phyloP scores from a whole-genome alignment of 2,888 invertebrate genomes.

The Quadroppia sp. region DNA sequence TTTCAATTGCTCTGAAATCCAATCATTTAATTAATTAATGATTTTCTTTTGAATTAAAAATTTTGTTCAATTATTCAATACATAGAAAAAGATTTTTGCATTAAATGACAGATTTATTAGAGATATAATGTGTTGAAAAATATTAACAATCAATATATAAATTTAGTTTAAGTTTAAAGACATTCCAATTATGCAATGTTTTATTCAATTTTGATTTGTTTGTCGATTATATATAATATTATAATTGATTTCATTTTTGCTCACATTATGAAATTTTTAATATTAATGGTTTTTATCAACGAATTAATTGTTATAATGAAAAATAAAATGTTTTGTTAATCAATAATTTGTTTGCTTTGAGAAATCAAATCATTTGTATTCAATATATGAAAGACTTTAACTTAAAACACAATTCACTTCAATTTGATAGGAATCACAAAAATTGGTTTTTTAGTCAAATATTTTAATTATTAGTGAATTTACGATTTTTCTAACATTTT shows the following conservation, averaged over 20 bases:
- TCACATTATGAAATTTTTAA: not conserved
- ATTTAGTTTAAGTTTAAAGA: not conserved
- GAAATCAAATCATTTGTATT: not conserved
- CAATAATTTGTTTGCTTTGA: constrained; percentile 15
- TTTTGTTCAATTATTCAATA: too few species aligned
- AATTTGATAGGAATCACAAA: too few species aligned
- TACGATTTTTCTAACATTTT: too few species aligned
- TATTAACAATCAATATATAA: constrained; percentile 23
- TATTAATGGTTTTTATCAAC: not conserved
- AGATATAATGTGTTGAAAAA: constrained; percentile 5
- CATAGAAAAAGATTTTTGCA: not conserved
- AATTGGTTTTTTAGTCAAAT: too few species aligned
- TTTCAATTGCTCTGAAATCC: constrained; percentile 1
- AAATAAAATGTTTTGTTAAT: not conserved
- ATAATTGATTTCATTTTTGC: constrained; percentile 17
- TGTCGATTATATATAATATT: constrained; percentile 16
- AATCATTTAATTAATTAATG: not conserved
- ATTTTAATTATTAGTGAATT: too few species aligned
- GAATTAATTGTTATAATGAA: too few species aligned
- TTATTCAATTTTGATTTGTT: constrained; percentile 26
- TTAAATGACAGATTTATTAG: constrained; percentile 5
- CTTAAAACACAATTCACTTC: too few species aligned
- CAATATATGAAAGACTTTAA: too few species aligned
- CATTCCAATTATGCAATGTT: constrained; percentile 33
- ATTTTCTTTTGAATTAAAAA: too few species aligned